Conservation (phyloP, 1,140 invertebrate genomes). For the Hylaeus anthracinus region DNA sequence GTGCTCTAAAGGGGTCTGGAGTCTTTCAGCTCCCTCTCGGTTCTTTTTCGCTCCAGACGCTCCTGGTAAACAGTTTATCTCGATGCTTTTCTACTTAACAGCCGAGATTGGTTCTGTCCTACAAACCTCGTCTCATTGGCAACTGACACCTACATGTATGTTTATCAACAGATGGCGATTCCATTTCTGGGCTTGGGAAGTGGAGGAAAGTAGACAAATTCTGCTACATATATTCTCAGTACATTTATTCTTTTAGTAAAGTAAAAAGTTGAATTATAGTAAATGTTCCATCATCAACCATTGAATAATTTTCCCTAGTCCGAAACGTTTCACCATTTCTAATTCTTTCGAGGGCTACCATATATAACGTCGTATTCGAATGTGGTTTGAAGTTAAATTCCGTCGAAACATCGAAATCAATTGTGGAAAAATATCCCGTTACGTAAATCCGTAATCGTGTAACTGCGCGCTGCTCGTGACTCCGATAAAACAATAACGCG, state of each 20-base stretch:
- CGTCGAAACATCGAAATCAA: background rate
- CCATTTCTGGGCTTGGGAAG: background rate
- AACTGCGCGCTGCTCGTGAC: background rate
- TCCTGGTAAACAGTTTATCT: slow-evolving; percentile 55
- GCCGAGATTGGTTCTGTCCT: slow-evolving; percentile 31
- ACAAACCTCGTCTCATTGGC: background rate
- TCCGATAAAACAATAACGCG: background rate
- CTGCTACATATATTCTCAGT: background rate
- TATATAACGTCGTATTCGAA: no score
- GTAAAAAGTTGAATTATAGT: no score
- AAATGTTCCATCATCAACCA: no score
- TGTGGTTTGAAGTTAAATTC: no score
- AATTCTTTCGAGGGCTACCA: no score
- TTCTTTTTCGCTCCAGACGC: slow-evolving; percentile 18
- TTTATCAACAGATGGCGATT: background rate
- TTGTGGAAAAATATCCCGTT: background rate
- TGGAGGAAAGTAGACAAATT: background rate
- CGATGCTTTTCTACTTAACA: slow-evolving; percentile 53
- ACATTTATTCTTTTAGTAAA: no score
- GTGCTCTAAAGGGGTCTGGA: slow-evolving; percentile 50
- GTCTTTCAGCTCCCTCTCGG: slow-evolving; percentile 38
- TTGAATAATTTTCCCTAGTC: no score
- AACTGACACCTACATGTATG: background rate
- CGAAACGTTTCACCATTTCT: no score
- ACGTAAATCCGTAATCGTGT: no score